These are phyloP conservation scores for Hemitrygon akajei DNA, from an alignment of 2,797 vertebrate species.

Conservation along the genomic window DNA sequence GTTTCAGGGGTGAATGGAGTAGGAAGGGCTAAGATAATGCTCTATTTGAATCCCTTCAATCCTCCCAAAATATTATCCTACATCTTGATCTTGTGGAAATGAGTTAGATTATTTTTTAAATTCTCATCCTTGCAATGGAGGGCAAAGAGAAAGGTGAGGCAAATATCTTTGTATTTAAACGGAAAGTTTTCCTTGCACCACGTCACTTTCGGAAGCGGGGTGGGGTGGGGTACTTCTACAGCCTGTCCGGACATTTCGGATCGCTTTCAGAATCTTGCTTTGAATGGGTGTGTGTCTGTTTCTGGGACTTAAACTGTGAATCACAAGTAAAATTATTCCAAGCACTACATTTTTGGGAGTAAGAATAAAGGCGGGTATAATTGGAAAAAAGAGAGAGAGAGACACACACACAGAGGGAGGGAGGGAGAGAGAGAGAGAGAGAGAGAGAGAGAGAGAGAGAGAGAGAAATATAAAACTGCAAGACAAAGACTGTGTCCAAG, in stretches of 20 bases:
- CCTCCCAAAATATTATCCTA: not conserved
- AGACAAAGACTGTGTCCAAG: constrained; percentile 62
- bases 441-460: constrained; percentile 43
- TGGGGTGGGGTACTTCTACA: not conserved
- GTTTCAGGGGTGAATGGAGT: not conserved
- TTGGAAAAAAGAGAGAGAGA: constrained; percentile 23
- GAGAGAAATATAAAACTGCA: constrained; percentile 46
- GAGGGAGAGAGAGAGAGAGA: constrained; percentile 44
- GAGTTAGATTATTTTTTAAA: not conserved
- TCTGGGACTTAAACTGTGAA: not conserved
- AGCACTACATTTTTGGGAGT: not conserved
- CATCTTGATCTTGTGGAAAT: not conserved
- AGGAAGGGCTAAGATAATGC: not conserved
- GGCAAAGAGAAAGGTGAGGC: not conserved
- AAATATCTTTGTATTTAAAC: not conserved
- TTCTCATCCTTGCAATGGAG: not conserved
- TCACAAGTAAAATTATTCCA: not conserved
- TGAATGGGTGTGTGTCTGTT: not conserved
- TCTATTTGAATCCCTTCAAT: not conserved
- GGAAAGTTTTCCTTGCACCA: not conserved
- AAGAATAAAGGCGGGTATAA: too few species aligned
- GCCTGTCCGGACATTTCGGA: not conserved
- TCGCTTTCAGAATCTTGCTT: not conserved
- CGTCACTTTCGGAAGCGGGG: not conserved
- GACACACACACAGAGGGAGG: constrained; percentile 40